A percentile compares a stretch with the other conserved stretches of the same genome.
Conservation (phyloP, 2,888 invertebrate species). For the Lysandra bellargus region DNA sequence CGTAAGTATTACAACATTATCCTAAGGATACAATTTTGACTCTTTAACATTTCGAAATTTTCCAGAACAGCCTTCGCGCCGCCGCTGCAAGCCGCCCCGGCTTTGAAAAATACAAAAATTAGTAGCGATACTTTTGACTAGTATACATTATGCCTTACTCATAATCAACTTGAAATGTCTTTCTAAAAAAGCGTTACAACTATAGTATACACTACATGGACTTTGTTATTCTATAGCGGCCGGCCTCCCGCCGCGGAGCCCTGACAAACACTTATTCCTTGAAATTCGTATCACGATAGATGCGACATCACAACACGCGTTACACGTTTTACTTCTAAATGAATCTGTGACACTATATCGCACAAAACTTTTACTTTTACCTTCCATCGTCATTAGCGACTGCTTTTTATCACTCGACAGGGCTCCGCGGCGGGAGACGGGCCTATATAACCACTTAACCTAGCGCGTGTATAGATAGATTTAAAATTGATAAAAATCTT, state of each 20-base stretch:
- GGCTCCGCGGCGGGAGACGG: slow-evolving; percentile 29
- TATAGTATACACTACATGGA: slow-evolving; percentile 73
- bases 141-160: slow-evolving; percentile 74
- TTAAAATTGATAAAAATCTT: slow-evolving; percentile 50
- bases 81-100: slow-evolving; percentile 5
- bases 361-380: not conserved
- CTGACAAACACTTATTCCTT: not conserved
- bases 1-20: not conserved
- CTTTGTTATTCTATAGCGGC: slow-evolving; percentile 50
- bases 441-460: slow-evolving; percentile 32
- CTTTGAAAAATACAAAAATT: slow-evolving; percentile 43
- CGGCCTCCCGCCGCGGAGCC: slow-evolving; percentile 36
- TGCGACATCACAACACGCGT: not conserved
- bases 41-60: not conserved
- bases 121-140: slow-evolving; percentile 76
- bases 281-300: not conserved
- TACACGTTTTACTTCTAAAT: not conserved
- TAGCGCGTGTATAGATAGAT: slow-evolving; percentile 42
- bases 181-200: slow-evolving; percentile 49
- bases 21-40: not conserved
- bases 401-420: not conserved
- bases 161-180: slow-evolving; percentile 54
- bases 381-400: no score
- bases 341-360: not conserved
- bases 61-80: not conserved